phyloP scores from a whole-genome alignment of 1,140 invertebrate genomes.

The Agraylea sexmaculata region DNA sequence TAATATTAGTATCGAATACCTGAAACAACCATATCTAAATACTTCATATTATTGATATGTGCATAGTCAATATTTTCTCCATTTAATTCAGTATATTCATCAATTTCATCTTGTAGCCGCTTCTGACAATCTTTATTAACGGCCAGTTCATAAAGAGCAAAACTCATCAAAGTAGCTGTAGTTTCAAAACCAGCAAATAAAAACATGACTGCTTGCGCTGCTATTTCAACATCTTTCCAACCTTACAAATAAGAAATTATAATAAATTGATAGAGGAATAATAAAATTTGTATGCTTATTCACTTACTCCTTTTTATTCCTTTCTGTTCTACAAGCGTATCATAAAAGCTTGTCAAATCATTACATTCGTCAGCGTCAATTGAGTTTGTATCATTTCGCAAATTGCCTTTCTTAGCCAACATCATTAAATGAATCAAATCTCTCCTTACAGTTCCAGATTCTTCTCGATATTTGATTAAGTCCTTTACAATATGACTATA shows the following conservation, averaged over 20 bases:
- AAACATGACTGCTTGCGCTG: conserved; percentile 32
- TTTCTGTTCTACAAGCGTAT: neutral
- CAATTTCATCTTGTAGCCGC: conserved; percentile 35
- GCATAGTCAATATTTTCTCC: conserved; percentile 25
- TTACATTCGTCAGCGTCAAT: neutral
- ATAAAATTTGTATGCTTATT: neutral
- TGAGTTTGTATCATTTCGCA: too few species aligned
- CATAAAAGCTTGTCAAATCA: too few species aligned
- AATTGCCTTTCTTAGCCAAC: too few species aligned
- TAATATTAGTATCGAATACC: too few species aligned
- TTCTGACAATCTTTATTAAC: conserved; percentile 35
- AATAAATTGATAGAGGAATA: neutral
- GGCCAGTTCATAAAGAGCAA: conserved; percentile 32
- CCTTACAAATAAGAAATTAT: conserved; percentile 16
- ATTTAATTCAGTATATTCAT: conserved; percentile 22
- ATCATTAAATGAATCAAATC: too few species aligned
- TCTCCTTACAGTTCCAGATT: neutral
- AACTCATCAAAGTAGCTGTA: conserved; percentile 31
- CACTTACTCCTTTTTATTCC: neutral
- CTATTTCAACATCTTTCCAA: conserved; percentile 35
- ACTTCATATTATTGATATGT: conserved; percentile 26
- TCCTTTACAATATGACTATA: too few species aligned
- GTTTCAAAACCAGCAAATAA: conserved; percentile 45
- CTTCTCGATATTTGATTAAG: too few species aligned
- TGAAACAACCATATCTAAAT: conserved; percentile 32